Conservation (phyloP, 2,888 invertebrate genomes). For the Lepidochitona cinerea region DNA sequence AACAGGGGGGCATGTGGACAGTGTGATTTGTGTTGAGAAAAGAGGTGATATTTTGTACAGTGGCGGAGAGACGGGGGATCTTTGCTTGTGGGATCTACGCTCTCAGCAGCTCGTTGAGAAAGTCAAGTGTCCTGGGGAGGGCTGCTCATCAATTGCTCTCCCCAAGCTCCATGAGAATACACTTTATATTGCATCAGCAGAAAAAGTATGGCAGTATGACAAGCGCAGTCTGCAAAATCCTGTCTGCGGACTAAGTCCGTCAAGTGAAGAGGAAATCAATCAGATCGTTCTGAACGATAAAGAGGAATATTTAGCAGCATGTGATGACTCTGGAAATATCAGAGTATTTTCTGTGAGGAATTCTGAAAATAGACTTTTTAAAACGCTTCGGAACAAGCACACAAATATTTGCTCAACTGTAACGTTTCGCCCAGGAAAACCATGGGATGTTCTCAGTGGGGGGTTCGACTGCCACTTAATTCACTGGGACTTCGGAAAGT, state of each 20-base stretch:
- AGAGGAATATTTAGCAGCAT: slow-evolving; percentile 62
- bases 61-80: slow-evolving; percentile 56
- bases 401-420: slow-evolving; percentile 66
- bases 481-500: slow-evolving; percentile 66
- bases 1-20: slow-evolving; percentile 47
- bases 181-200: slow-evolving; percentile 56
- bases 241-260: slow-evolving; percentile 12
- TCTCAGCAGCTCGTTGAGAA: slow-evolving; percentile 38
- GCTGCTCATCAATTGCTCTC: slow-evolving; percentile 58
- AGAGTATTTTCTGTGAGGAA: slow-evolving; percentile 50
- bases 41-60: slow-evolving; percentile 39
- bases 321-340: slow-evolving; percentile 66
- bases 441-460: slow-evolving; percentile 62
- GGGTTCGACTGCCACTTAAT: slow-evolving; percentile 65
- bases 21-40: slow-evolving; percentile 56
- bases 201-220: slow-evolving; percentile 51
- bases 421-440: slow-evolving; percentile 54
- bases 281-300: slow-evolving; percentile 61
- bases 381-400: slow-evolving; percentile 64
- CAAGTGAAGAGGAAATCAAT: slow-evolving; percentile 61
- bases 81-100: slow-evolving; percentile 51
- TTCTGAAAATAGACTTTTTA: slow-evolving; percentile 53
- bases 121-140: slow-evolving; percentile 39
- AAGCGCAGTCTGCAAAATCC: slow-evolving; percentile 41
- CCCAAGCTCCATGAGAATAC: slow-evolving; percentile 50